Base-by-base conservation (phyloP, 2,888 invertebrate genomes). In the Drosophila siamana region DNA sequence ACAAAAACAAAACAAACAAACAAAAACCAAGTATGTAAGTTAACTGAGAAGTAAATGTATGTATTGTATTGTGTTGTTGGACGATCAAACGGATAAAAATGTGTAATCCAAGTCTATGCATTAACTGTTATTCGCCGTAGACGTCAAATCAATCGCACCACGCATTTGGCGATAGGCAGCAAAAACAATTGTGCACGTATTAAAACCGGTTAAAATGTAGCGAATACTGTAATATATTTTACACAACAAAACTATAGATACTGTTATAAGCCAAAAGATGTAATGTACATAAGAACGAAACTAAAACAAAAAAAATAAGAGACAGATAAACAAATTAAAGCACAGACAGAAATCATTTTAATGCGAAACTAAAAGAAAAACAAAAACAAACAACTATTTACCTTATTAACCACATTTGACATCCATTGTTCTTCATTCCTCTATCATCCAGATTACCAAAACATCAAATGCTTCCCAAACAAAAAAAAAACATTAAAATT, bases 211-310 rank as follows among this genome's bases (percentile, higher is more conserved):
- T 46, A 16, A 19, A 26, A 55, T 55, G 57, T 59, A 67, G 72
- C 44, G 47, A 69, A 46, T 51, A 36, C 9, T 59, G 57, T 69
- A 70, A 66, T 60, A 47, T 60, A 60, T 67, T n/a, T 40, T 47
- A 47, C 41, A 40, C 26, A 36, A 55, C 33, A 16, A 33, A 41
- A 44, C 33, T 51, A 15, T 54, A 46, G 9, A 41, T 28, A 51
- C 48, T 68, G 57, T 59, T 72, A 54, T 38, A 59, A 46, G 73
- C 63, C 69, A 64, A 69, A 74, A 55, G 40, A 56, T 73, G 54
- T 55, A 40, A 7, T 70, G 65, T 73, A 73, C 48, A 67, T 56
- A 74, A 48, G 43, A 26, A 13, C 13, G 36, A 19, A 44, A 46
- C 22, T 8, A 11, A 24, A 24, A 24, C 22, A 50, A 24, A 24